phyloP scores from a whole-genome alignment of 2,888 invertebrate genomes.

The Ceramica pisi region DNA sequence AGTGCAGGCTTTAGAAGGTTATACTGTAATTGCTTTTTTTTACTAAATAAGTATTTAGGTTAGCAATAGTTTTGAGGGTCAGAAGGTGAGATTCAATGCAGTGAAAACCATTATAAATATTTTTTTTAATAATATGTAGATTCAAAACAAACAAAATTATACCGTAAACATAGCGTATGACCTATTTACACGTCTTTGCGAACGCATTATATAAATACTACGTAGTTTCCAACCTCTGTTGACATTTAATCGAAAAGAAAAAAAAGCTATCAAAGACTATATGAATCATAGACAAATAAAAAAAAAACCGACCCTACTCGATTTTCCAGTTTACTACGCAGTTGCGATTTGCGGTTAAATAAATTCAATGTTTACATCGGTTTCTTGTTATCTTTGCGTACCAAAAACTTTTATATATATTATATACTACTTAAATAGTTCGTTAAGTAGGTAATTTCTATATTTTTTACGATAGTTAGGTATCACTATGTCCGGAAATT shows the following conservation, averaged over 20 bases:
- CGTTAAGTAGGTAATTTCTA: not conserved
- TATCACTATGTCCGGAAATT: not conserved
- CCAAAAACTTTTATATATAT: not conserved
- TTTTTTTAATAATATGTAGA: not conserved
- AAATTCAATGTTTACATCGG: constrained; percentile 33
- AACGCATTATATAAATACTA: constrained; percentile 20
- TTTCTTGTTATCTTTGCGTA: constrained; percentile 32
- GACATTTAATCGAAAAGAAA: constrained; percentile 25
- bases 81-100: not conserved
- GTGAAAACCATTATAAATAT: not conserved
- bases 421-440: no score
- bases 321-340: constrained; percentile 42
- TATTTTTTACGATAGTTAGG: not conserved
- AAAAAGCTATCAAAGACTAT: constrained; percentile 11
- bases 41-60: no score
- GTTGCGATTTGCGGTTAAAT: constrained; percentile 2
- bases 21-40: no score
- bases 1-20: no score
- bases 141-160: not conserved
- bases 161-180: not conserved
- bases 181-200: constrained; percentile 10
- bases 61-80: no score
- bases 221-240: constrained; percentile 36
- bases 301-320: constrained; percentile 34
- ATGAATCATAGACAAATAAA: constrained; percentile 30